These are phyloP conservation scores for Acridotheres tristis DNA, from an alignment of 2,797 vertebrate species.

Conservation along the genomic window DNA sequence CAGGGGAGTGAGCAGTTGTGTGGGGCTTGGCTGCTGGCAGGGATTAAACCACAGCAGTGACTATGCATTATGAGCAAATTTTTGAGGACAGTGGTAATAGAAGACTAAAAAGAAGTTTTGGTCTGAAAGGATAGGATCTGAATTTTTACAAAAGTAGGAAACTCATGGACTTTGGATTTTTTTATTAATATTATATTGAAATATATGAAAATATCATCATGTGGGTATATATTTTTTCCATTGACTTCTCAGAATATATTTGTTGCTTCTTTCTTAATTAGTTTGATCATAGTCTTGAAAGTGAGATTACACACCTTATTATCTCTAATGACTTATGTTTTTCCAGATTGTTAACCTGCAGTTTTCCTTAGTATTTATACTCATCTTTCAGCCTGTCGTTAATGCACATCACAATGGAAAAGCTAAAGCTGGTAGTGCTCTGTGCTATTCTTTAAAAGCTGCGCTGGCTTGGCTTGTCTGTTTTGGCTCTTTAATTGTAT, in stretches of 20 bases:
- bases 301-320: neutral
- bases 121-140: neutral
- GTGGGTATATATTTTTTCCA: neutral
- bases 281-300: neutral
- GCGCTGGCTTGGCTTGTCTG: constrained; percentile 38
- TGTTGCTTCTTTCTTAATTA: neutral
- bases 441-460: constrained; percentile 13
- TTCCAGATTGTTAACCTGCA: neutral
- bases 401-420: neutral
- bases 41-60: neutral
- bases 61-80: neutral
- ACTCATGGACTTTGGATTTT: neutral
- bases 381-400: neutral
- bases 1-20: neutral
- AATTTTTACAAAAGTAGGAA: neutral
- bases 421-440: neutral
- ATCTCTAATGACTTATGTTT: neutral
- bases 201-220: neutral
- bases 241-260: neutral
- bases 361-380: neutral
- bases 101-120: neutral
- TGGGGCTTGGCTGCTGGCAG: neutral
- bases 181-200: neutral
- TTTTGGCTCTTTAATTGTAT: constrained; percentile 1
- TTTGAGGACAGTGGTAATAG: neutral